Evolutionary conservation across 1,140 invertebrate genomes (phyloP), one percentile per base, ranked within the genome.

Genomic region (Ephestia elutella): DNA sequence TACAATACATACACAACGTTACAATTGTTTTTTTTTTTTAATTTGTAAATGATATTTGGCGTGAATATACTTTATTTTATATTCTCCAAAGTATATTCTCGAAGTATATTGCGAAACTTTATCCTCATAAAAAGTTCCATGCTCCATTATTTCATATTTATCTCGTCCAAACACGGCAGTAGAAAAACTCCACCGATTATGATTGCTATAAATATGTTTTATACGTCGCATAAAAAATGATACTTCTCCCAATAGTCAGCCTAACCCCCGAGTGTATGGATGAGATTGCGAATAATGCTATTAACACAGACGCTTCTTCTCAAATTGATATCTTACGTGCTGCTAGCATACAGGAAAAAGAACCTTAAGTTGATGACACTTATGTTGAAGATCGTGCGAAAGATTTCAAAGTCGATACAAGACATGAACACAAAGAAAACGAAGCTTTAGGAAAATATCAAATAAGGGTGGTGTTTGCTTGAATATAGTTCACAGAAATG

Each of bases 271-370:
- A 81, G 74, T 88, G 86, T 88, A 86, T 86, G 80, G 86, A 86
- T 82, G 86, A 88, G 86, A 88, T 88, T 88, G 86, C 82, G 84
- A 76, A 83, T 88, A 88, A 88, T 88, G 82, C 84, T 87, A 88
- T 87, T 88, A 88, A 81, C 84, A 87, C 86, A 88, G 86, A 88
- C 86, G 86, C 86, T 88, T 86, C 86, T 87, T 80, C 83, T 88
- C 82, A 88, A 87, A 87, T 87, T 87, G 85, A 87, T 87, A 87
- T 85, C 82, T 76, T 75, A 73, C 70, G 67, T 63, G 56, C 61
- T 30, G 21, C 55, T 19, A n/a, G 18, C 19, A 10, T 60, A 74
- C 56, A 19, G 50, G 5, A 82, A 80, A 78, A 53, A 73, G 57
- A 70, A 73, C 80, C 59, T 58, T 64, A 78, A 53, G 0, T 0